phyloP scores from a whole-genome alignment of 2,888 invertebrate genomes.

The Idaea straminata region DNA sequence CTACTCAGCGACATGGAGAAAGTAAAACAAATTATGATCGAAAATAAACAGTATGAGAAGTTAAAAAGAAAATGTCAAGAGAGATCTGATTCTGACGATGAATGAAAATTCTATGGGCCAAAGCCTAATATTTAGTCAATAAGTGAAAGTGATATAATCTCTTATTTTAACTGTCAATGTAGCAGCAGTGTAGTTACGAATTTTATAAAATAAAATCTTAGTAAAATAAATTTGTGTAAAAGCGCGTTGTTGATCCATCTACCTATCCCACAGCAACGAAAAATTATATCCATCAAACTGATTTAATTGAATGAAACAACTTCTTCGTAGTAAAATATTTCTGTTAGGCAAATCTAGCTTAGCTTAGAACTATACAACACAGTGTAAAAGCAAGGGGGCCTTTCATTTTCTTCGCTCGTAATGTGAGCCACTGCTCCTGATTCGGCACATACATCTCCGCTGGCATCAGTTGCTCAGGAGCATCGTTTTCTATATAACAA shows the following conservation, averaged over 20 bases:
- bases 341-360: constrained; percentile 35
- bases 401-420: constrained; percentile 81
- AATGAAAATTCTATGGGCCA: constrained; percentile 23
- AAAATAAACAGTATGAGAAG: constrained; percentile 65
- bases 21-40: constrained; percentile 62
- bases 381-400: constrained; percentile 59
- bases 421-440: constrained; percentile 92
- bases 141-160: too few relatives aligned
- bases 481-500: constrained; percentile 60
- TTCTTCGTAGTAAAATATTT: constrained; percentile 24
- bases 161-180: too few relatives aligned
- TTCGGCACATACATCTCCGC: constrained; percentile 96
- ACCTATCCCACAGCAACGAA: too few relatives aligned
- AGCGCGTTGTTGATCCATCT: too few relatives aligned
- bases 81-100: constrained; percentile 57
- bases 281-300: neutral
- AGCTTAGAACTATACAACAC: constrained; percentile 56
- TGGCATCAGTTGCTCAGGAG: constrained; percentile 85
- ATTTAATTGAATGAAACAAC: constrained; percentile 10
- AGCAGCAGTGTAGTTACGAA: too few relatives aligned
- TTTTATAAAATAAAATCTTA: too few relatives aligned
- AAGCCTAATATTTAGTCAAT: too few relatives aligned
- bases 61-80: constrained; percentile 58
- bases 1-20: constrained; percentile 69
- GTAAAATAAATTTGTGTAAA: too few relatives aligned